Conservation (phyloP, 2,888 invertebrate genomes). For the Microctonus aethiopoides region DNA sequence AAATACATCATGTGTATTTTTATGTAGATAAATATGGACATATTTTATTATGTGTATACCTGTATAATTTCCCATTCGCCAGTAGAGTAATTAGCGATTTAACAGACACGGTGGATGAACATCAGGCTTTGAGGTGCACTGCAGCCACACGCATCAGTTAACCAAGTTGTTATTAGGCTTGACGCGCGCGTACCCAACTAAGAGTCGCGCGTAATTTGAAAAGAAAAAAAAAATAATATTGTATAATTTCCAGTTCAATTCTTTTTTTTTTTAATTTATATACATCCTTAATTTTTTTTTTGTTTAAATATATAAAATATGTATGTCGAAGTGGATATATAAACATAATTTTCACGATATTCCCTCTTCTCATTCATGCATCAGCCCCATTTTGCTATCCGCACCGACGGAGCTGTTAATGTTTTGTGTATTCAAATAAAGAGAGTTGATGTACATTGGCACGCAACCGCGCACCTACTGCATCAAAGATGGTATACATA, state of each 20-base stretch:
- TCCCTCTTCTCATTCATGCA: conserved; percentile 12
- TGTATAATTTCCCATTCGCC: not conserved
- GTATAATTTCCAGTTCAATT: not conserved
- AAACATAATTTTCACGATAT: conserved; percentile 1
- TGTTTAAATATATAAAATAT: not conserved
- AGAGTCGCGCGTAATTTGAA: not conserved
- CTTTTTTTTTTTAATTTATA: not conserved
- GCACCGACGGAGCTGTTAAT: conserved; percentile 53
- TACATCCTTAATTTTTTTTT: not conserved
- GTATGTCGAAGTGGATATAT: not conserved
- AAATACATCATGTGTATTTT: too few species aligned
- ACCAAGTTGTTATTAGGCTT: conserved; percentile 59
- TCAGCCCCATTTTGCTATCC: too few species aligned
- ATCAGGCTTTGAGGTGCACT: conserved; percentile 42
- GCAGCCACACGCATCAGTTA: conserved; percentile 48
- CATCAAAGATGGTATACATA: not conserved
- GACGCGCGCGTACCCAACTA: conserved; percentile 35
- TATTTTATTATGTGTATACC: too few species aligned
- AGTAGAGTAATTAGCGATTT: conserved; percentile 61
- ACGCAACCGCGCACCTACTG: conserved; percentile 50
- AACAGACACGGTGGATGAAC: conserved; percentile 59
- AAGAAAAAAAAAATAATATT: not conserved
- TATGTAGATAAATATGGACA: not conserved
- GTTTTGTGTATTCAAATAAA: conserved; percentile 65
- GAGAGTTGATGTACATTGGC: conserved; percentile 56